These are phyloP conservation scores for Euschistus heros DNA, from an alignment of 1,140 invertebrate genomes.

Conservation along the genomic window DNA sequence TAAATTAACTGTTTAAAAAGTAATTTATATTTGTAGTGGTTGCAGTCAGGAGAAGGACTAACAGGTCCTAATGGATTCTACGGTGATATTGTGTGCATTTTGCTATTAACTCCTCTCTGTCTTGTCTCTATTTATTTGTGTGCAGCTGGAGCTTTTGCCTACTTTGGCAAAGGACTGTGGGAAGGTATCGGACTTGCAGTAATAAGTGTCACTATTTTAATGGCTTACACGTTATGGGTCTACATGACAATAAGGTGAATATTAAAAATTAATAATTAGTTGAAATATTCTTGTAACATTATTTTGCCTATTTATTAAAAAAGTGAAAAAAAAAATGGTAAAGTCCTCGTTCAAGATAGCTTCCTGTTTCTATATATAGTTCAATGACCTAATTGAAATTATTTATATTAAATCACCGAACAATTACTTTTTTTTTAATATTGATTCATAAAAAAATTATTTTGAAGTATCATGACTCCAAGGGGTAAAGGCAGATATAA, in stretches of 20 bases:
- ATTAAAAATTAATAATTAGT: background rate
- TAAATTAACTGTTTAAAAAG: background rate
- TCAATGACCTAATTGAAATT: too few relatives aligned
- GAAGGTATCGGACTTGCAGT: constrained; percentile 17
- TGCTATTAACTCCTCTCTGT: constrained; percentile 12
- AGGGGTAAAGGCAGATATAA: too few relatives aligned
- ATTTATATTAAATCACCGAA: too few relatives aligned
- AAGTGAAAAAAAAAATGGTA: too few relatives aligned
- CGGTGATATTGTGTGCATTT: constrained; percentile 15
- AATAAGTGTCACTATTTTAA: constrained; percentile 9
- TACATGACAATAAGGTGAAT: constrained; percentile 20
- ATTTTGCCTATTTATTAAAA: too few relatives aligned
- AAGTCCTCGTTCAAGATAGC: too few relatives aligned
- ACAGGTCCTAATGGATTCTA: constrained; percentile 15
- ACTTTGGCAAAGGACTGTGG: constrained; percentile 13
- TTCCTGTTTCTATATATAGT: too few relatives aligned
- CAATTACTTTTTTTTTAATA: too few relatives aligned
- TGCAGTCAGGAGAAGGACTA: background rate
- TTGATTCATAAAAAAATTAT: too few relatives aligned
- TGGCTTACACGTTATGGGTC: constrained; percentile 12
- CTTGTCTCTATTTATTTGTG: constrained; percentile 11
- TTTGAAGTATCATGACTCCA: too few relatives aligned
- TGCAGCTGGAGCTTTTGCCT: constrained; percentile 3
- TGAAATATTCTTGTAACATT: too few relatives aligned
- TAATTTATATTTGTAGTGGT: constrained; percentile 2